Evolutionary conservation across 1,140 invertebrate species (phyloP).

Genomic region (Sinonovacula constricta): DNA sequence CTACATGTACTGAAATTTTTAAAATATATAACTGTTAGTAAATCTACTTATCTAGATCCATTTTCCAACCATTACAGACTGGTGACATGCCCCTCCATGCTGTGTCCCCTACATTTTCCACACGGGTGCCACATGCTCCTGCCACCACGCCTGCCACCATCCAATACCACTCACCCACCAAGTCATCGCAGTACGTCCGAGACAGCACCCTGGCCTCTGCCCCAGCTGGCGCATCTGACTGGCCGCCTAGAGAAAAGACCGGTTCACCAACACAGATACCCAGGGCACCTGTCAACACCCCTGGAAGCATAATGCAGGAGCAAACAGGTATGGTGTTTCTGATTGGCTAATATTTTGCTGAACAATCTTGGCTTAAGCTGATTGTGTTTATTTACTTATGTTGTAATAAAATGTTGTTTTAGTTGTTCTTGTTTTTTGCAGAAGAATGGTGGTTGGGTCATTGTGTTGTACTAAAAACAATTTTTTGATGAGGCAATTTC

Average conservation of each 20-base stretch:
- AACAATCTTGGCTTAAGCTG: too few species aligned
- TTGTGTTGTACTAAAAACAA: too few species aligned
- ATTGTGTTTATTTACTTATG: too few species aligned
- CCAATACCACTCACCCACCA: conserved; percentile 48
- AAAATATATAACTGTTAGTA: too few species aligned
- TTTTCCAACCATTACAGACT: too few species aligned
- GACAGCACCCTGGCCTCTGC: conserved; percentile 18
- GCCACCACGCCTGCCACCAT: conserved; percentile 61
- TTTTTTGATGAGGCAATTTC: too few species aligned
- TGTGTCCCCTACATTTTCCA: conserved; percentile 60
- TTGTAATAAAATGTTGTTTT: too few species aligned
- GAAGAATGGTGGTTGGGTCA: too few species aligned
- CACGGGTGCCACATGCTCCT: conserved; percentile 62
- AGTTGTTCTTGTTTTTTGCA: too few species aligned
- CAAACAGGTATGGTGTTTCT: conserved; percentile 50
- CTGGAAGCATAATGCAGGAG: conserved; percentile 51
- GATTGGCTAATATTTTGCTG: too few species aligned
- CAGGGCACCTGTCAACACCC: conserved; percentile 59
- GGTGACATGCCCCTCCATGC: conserved; percentile 48
- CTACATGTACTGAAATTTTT: too few species aligned
- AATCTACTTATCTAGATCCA: too few species aligned
- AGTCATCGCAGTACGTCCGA: conserved; percentile 20
- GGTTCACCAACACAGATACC: conserved; percentile 54
- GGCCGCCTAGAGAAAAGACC: conserved; percentile 26
- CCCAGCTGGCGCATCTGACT: conserved; percentile 3